Evolutionary conservation across 2,888 invertebrate genomes (phyloP).

Genomic region (Patella ulyssiponensis): DNA sequence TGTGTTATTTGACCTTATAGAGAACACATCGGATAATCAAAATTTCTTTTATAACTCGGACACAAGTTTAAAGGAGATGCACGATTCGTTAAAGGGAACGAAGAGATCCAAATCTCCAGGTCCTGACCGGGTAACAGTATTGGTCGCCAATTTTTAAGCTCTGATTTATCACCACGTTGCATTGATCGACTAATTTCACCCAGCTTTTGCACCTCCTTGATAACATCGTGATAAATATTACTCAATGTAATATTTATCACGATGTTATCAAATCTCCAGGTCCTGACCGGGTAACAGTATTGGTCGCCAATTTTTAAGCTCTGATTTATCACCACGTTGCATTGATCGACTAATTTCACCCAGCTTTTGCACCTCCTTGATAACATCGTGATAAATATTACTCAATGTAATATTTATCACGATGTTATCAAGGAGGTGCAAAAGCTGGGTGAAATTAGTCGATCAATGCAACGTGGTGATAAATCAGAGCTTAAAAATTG

Average conservation of each 20-base stretch:
- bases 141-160: conserved; percentile 44
- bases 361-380: no score
- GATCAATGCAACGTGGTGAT: conserved; percentile 31
- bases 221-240: conserved; percentile 26
- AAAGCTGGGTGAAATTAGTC: conserved; percentile 24
- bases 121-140: conserved; percentile 43
- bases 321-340: no score
- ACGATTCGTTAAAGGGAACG: conserved; percentile 26
- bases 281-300: no score
- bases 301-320: no score
- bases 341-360: no score
- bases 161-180: conserved; percentile 29
- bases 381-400: no score
- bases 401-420: conserved; percentile 26
- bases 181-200: conserved; percentile 25
- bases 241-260: no score
- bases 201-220: conserved; percentile 26
- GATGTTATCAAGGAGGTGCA: conserved; percentile 27
- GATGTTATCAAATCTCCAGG: no score
- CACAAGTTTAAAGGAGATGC: conserved; percentile 9
- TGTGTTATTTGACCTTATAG: background rate
- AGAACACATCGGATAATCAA: background rate
- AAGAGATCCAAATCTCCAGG: conserved; percentile 39
- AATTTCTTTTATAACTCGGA: background rate
- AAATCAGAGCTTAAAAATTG: conserved; percentile 38